Conservation (phyloP, 2,888 invertebrate species). For the Drosophila mercatorum region DNA sequence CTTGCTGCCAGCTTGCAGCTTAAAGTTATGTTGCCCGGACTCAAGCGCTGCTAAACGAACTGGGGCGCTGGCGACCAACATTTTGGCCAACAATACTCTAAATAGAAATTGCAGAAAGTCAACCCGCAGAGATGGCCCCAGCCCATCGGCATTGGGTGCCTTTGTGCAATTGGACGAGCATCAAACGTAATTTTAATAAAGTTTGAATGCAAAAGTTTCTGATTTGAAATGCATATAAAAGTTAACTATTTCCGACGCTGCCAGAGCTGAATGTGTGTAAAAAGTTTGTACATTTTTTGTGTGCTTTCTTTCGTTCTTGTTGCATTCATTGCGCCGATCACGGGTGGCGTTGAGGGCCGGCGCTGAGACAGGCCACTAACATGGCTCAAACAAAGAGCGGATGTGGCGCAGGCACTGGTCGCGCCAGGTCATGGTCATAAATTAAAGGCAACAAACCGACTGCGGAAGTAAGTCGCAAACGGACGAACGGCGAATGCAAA, state of each 20-base stretch:
- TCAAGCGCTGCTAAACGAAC: slow-evolving; percentile 17
- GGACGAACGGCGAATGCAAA: slow-evolving; percentile 27
- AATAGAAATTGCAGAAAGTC: slow-evolving; percentile 44
- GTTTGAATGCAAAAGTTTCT: slow-evolving; percentile 77
- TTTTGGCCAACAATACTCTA: slow-evolving; percentile 44
- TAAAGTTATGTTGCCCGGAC: slow-evolving; percentile 15
- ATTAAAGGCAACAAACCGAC: slow-evolving; percentile 75
- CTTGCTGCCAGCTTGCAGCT: neutral
- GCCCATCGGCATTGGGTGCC: neutral
- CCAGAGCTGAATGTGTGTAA: slow-evolving; percentile 60
- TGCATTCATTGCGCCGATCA: slow-evolving; percentile 56
- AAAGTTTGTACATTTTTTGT: slow-evolving; percentile 39
- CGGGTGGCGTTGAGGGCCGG: neutral
- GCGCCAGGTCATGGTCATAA: slow-evolving; percentile 68
- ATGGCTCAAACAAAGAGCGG: slow-evolving; percentile 65
- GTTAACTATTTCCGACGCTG: slow-evolving; percentile 73
- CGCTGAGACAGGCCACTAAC: slow-evolving; percentile 3
- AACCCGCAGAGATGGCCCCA: neutral
- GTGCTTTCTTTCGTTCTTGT: slow-evolving; percentile 19
- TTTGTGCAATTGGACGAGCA: slow-evolving; percentile 54
- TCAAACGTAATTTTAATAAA: slow-evolving; percentile 78
- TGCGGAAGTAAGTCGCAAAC: slow-evolving; percentile 66
- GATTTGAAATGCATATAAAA: slow-evolving; percentile 78
- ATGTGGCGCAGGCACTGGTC: slow-evolving; percentile 53
- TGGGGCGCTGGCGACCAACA: slow-evolving; percentile 39